phyloP scores from a whole-genome alignment of 2,888 invertebrate genomes.

The Mesochorus sp. region DNA sequence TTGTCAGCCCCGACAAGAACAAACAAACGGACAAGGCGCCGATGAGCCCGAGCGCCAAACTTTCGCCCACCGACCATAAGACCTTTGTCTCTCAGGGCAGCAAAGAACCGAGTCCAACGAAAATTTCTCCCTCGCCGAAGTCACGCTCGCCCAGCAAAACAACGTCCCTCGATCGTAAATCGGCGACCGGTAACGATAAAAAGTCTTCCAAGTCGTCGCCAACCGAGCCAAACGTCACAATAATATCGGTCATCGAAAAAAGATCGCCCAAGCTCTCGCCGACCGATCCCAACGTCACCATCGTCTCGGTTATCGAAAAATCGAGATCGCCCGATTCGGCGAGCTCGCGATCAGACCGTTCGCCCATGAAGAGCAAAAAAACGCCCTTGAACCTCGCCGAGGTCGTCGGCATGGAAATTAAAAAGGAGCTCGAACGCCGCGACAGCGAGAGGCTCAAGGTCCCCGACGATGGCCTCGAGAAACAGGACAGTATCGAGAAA shows the following conservation, averaged over 20 bases:
- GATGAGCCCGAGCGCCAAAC: constrained; percentile 72
- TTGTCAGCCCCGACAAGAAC: constrained; percentile 72
- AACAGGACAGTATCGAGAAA: constrained; percentile 80
- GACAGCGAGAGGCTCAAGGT: constrained; percentile 72
- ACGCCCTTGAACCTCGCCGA: constrained; percentile 73
- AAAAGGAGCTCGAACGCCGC: constrained; percentile 74
- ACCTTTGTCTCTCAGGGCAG: constrained; percentile 66
- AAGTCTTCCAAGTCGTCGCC: constrained; percentile 73
- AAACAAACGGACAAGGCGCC: constrained; percentile 73
- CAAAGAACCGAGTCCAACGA: constrained; percentile 72
- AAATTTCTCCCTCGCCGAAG: constrained; percentile 64
- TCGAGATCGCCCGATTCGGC: constrained; percentile 73
- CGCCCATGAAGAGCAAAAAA: constrained; percentile 68
- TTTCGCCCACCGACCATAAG: constrained; percentile 75
- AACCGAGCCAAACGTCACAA: constrained; percentile 73
- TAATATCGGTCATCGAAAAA: constrained; percentile 72
- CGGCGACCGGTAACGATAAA: constrained; percentile 74
- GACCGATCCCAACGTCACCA: constrained; percentile 75
- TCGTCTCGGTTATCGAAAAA: constrained; percentile 76
- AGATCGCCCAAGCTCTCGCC: constrained; percentile 73
- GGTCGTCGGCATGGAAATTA: constrained; percentile 76
- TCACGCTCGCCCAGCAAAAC: constrained; percentile 70
- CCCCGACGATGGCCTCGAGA: constrained; percentile 76
- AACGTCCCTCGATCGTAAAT: constrained; percentile 75
- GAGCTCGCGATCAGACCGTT: constrained; percentile 62